Base-by-base conservation (phyloP, 2,797 vertebrate species). In the Apogon hyalosoma region DNA sequence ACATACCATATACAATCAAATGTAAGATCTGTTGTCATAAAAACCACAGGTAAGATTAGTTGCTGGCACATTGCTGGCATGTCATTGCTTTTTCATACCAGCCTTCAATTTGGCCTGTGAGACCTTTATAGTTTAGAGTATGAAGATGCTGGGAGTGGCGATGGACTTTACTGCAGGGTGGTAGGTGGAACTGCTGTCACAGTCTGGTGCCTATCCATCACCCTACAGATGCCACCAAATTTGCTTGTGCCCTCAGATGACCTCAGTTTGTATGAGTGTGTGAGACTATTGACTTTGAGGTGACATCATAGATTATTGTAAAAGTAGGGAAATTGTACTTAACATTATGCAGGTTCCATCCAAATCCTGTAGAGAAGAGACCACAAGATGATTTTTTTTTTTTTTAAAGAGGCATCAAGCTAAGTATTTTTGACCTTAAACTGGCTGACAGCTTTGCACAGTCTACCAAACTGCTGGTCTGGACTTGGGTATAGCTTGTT, bases 141-240 rank as follows among this genome's bases (percentile, higher is more conserved):
- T 46, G 48, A 65, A 61, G 55, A 58, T 39, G 39, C 48, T 55
- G 4, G 24, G 55, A 40, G 50, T 41, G 60, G 14, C n/a, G n/a
- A n/a, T n/a, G n/a, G n/a, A n/a, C n/a, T n/a, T n/a, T n/a, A n/a
- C 11, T 24, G 40, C 16, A 33, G 24, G 16, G 69, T 73, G 4
- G 42, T 14, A 10, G 52, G 38, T 59, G 48, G 21, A 52, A 58
- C 39, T 9, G 6, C 11, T 31, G 18, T 6, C 75, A 13, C 63
- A 62, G 64, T 73, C 80, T 78, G 64, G 79, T 78, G 82, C n/a
- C 79, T 84, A 65, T 85, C 80, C 60, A 59, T 72, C 81, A 7
- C 86, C 63, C 75, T 50, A 62, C 42, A 65, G 39, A 56, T 58
- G 59, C 45, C 42, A 53, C 41, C 61, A 41, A 68, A 56, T 82